phyloP scores from a whole-genome alignment of 2,888 invertebrate genomes.

The Atethmia centrago region DNA sequence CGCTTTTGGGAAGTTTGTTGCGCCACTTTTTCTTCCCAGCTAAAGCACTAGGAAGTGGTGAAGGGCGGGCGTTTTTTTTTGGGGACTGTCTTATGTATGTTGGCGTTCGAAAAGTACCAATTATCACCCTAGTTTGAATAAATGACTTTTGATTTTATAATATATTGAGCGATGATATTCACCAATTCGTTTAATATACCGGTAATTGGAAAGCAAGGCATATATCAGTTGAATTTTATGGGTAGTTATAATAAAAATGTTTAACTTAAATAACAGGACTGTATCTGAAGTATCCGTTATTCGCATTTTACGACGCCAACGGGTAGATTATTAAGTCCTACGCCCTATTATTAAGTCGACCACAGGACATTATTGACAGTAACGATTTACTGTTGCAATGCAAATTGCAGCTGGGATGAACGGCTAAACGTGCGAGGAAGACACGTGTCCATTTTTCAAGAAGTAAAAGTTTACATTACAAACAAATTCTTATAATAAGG shows the following conservation, averaged over 20 bases:
- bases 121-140: too few species aligned
- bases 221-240: too few species aligned
- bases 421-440: not conserved
- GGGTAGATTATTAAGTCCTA: slow-evolving; percentile 19
- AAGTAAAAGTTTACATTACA: not conserved
- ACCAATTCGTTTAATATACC: too few species aligned
- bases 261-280: slow-evolving; percentile 9
- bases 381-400: slow-evolving; percentile 27
- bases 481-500: not conserved
- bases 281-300: slow-evolving; percentile 22
- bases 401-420: slow-evolving; percentile 16
- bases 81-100: too few species aligned
- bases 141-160: too few species aligned
- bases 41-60: too few species aligned
- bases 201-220: too few species aligned
- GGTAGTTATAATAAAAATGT: not conserved
- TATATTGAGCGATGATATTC: too few species aligned
- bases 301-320: slow-evolving; percentile 38
- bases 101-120: too few species aligned
- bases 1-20: too few species aligned
- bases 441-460: slow-evolving; percentile 3
- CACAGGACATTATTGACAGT: slow-evolving; percentile 49
- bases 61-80: too few species aligned
- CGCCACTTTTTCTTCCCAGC: too few species aligned
- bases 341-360: slow-evolving; percentile 43